These are phyloP conservation scores for Microctenopoma stevenorrisi DNA, from an alignment of 2,797 vertebrate genomes.

Conservation along the genomic window DNA sequence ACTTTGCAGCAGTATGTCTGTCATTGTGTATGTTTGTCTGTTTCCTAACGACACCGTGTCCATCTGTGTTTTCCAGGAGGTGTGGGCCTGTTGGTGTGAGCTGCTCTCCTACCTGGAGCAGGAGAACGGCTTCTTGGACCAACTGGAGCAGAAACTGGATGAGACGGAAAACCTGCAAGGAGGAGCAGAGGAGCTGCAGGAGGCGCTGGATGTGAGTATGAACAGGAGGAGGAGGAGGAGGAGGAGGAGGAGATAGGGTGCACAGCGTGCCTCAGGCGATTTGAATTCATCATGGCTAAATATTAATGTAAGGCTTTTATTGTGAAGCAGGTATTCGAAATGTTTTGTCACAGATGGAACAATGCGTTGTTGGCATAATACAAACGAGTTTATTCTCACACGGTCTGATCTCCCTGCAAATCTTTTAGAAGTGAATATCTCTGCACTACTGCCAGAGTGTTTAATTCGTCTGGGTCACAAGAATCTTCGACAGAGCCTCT, in stretches of 20 bases:
- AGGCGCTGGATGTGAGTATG: conserved; percentile 89
- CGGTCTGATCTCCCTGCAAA: too few species aligned
- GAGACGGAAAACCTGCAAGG: conserved; percentile 89
- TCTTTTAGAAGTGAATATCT: too few species aligned
- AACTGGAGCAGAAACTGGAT: conserved; percentile 91
- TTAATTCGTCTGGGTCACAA: too few species aligned
- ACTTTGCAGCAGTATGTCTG: too few species aligned
- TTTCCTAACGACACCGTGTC: not conserved
- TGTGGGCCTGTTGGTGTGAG: conserved; percentile 97
- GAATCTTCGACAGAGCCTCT: too few species aligned
- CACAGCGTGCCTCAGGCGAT: too few species aligned
- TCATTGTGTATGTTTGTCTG: not conserved
- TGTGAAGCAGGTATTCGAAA: too few species aligned
- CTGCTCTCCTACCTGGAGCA: conserved; percentile 92
- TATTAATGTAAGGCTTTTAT: not conserved
- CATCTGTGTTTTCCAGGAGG: conserved; percentile 84
- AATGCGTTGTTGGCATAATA: not conserved
- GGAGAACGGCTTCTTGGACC: conserved; percentile 94
- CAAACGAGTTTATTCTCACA: not conserved
- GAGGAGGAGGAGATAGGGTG: too few species aligned
- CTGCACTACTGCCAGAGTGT: too few species aligned
- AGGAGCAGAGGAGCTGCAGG: conserved; percentile 89
- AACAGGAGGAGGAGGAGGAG: not conserved
- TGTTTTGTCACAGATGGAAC: too few species aligned
- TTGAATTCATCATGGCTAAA: too few species aligned